phyloP scores from a whole-genome alignment of 2,113 vertebrate genomes.

The Prunella fulvescens region DNA sequence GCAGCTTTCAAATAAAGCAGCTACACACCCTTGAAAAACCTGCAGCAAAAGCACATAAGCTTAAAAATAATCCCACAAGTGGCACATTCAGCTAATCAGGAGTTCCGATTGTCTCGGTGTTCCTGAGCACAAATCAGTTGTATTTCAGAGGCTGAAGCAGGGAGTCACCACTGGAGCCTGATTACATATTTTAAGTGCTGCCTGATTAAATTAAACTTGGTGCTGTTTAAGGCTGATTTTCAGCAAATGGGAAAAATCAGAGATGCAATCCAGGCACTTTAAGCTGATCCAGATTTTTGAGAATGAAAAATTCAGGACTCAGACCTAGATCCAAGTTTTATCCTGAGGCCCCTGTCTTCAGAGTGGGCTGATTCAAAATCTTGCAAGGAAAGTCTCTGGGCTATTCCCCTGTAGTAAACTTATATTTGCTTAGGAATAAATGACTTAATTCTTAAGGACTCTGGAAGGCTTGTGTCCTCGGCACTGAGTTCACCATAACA shows the following conservation, averaged over 20 bases:
- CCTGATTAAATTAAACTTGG: slow-evolving; percentile 31
- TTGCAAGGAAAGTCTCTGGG: neutral
- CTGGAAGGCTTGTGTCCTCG: neutral
- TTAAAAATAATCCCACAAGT: neutral
- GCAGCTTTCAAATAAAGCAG: neutral
- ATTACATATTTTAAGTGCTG: neutral
- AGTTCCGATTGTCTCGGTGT: neutral
- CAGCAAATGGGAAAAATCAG: slow-evolving; percentile 13
- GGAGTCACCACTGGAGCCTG: slow-evolving; percentile 38
- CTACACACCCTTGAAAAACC: neutral
- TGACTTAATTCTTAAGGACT: neutral
- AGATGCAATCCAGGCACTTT: neutral
- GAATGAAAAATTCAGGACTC: neutral
- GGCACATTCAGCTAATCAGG: neutral
- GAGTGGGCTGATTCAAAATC: neutral
- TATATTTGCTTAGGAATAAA: neutral
- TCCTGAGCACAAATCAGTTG: neutral
- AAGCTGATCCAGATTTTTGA: neutral
- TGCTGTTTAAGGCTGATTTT: slow-evolving; percentile 9
- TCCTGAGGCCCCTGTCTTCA: neutral
- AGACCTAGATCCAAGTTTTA: neutral
- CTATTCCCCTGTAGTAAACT: neutral
- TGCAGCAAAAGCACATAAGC: neutral
- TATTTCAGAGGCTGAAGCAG: neutral
- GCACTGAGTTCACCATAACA: neutral